phyloP scores from a whole-genome alignment of 2,888 invertebrate genomes.

The Cerceris rybyensis region DNA sequence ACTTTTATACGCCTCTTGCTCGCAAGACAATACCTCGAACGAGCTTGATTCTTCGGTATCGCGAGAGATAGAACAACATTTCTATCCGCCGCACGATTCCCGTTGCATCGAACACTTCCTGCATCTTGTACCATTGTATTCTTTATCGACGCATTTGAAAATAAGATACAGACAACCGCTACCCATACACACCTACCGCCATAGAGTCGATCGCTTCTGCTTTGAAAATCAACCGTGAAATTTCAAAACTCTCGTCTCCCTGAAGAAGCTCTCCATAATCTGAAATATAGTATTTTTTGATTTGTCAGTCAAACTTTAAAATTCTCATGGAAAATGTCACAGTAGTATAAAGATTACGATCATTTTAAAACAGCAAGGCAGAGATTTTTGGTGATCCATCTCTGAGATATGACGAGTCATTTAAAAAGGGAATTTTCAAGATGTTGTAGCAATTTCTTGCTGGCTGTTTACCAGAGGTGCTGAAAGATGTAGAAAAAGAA shows the following conservation, averaged over 20 bases:
- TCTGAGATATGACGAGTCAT: no score
- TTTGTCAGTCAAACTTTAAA: no score
- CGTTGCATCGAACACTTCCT: constrained; percentile 32
- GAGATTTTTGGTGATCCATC: no score
- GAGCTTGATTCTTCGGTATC: background rate
- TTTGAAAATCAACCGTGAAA: background rate
- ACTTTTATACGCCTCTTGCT: background rate
- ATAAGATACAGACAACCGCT: constrained; percentile 2
- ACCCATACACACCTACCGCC: background rate
- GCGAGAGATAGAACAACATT: constrained; percentile 7
- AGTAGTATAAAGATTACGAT: no score
- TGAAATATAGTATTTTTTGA: no score
- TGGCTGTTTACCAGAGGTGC: no score
- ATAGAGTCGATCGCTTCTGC: background rate
- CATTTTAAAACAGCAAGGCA: no score
- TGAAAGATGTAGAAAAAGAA: constrained; percentile 14
- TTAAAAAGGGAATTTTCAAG: no score
- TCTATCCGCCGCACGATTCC: constrained; percentile 17
- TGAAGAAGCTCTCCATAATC: no score
- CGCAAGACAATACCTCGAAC: background rate
- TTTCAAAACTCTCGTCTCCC: no score
- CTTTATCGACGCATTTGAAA: constrained; percentile 22
- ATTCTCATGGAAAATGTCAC: no score
- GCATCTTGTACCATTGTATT: constrained; percentile 43
- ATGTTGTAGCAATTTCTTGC: no score